Evolutionary conservation across 2,797 vertebrate species (phyloP).

Genomic region (Erethizon dorsatum): DNA sequence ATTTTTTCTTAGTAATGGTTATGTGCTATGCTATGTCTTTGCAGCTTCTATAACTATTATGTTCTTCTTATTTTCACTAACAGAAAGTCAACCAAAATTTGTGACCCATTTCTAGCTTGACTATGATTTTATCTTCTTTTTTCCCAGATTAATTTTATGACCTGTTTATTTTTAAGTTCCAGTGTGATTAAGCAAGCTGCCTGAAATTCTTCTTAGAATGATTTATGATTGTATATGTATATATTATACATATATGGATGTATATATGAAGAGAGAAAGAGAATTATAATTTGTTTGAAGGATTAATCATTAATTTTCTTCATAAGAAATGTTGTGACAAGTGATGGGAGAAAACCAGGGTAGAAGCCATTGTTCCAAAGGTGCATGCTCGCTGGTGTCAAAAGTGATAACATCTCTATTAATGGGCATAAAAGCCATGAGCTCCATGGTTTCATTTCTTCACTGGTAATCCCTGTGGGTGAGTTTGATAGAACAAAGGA

Average conservation of each 20-base stretch:
- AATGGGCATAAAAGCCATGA: neutral
- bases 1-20: constrained; percentile 10
- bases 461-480: neutral
- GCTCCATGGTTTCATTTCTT: neutral
- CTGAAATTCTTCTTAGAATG: neutral
- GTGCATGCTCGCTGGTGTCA: neutral
- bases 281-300: neutral
- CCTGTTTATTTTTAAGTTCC: constrained; percentile 19
- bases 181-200: neutral
- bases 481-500: neutral
- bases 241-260: neutral
- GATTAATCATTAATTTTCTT: neutral
- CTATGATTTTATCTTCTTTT: neutral
- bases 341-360: neutral
- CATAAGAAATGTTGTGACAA: neutral
- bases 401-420: neutral
- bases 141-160: neutral
- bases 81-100: constrained; percentile 22
- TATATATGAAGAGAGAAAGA: neutral
- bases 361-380: neutral
- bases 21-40: neutral
- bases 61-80: neutral
- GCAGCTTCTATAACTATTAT: neutral
- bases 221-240: neutral
- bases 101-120: neutral